A percentile compares a stretch with the other conserved stretches of the same genome.
Evolutionary conservation across 2,113 vertebrate species (phyloP).

Genomic region (Peromyscus polionotus): DNA sequence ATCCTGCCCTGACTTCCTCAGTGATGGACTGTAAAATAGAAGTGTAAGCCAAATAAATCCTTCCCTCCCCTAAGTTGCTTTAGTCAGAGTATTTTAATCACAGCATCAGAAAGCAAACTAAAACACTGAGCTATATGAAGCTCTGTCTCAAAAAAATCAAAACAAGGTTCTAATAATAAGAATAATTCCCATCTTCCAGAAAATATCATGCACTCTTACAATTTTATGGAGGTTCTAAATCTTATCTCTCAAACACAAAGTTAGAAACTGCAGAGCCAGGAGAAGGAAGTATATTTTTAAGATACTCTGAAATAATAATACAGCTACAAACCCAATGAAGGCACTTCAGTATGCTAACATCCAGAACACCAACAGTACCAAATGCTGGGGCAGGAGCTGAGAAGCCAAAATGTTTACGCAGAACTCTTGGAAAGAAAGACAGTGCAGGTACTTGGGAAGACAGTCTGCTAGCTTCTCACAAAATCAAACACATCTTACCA

Average conservation of each 20-base stretch:
- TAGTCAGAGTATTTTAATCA: neutral
- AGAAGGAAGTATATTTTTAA: slow-evolving; percentile 11
- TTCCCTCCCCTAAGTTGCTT: neutral
- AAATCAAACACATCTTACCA: neutral
- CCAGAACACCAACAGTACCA: neutral
- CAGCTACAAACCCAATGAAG: neutral
- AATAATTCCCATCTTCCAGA: slow-evolving; percentile 1
- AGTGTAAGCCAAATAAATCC: neutral
- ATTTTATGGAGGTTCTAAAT: slow-evolving; percentile 3
- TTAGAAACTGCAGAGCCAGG: neutral
- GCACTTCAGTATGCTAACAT: neutral
- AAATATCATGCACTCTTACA: neutral
- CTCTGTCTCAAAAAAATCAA: neutral
- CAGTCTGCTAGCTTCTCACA: neutral
- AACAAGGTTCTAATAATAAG: slow-evolving; percentile 14
- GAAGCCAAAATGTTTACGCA: neutral
- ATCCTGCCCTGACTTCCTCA: neutral
- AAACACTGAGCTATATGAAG: neutral
- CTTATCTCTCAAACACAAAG: neutral
- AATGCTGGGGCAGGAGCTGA: neutral
- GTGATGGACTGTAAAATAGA: neutral
- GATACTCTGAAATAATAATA: neutral
- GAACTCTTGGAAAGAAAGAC: neutral
- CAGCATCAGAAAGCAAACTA: neutral
- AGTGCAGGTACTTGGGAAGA: neutral